phyloP scores from a whole-genome alignment of 2,888 invertebrate species.

The Tetragonisca angustula region DNA sequence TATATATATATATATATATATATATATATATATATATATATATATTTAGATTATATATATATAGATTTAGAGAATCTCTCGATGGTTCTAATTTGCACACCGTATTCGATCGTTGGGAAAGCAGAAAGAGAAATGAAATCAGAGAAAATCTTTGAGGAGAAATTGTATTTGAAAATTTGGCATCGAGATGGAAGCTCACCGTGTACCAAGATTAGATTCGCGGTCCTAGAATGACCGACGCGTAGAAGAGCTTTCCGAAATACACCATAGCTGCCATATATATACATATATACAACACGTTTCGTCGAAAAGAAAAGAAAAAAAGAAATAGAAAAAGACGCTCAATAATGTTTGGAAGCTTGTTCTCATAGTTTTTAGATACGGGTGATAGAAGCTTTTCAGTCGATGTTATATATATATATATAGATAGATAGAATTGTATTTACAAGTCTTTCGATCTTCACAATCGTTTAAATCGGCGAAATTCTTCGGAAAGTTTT shows the following conservation, averaged over 20 bases:
- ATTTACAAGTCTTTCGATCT: slow-evolving; percentile 12
- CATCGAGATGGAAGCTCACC: slow-evolving; percentile 27
- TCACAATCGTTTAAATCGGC: slow-evolving; percentile 19
- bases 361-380: slow-evolving; percentile 32
- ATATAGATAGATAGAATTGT: not conserved
- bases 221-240: slow-evolving; percentile 31
- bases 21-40: not conserved
- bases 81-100: slow-evolving; percentile 64
- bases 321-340: slow-evolving; percentile 5
- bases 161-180: not conserved
- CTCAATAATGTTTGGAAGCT: slow-evolving; percentile 23
- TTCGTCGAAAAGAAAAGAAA: not conserved
- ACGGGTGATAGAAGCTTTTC: not conserved
- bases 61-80: slow-evolving; percentile 56
- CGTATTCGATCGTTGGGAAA: slow-evolving; percentile 30
- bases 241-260: slow-evolving; percentile 49
- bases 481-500: not conserved
- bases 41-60: too few species aligned
- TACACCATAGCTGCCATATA: slow-evolving; percentile 47
- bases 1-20: slow-evolving; percentile 19
- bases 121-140: too few species aligned
- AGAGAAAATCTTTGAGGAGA: not conserved
- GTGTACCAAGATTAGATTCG: slow-evolving; percentile 53
- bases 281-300: slow-evolving; percentile 23
- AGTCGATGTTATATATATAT: not conserved